Conservation (phyloP, 2,797 vertebrate species). For the Alfaro cultratus region DNA sequence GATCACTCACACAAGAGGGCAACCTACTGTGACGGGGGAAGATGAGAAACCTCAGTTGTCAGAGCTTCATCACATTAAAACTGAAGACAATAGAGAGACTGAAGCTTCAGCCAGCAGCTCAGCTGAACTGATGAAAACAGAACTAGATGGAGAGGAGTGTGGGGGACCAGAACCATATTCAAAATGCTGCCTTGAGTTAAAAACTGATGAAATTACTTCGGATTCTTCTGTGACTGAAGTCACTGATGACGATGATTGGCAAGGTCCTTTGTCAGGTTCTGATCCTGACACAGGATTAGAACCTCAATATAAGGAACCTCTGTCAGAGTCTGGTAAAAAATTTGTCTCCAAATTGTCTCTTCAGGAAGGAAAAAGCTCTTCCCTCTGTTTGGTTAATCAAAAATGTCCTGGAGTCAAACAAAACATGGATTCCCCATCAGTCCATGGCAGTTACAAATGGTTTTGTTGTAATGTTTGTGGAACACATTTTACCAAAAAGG, state of each 20-base stretch:
- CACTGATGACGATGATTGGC: slow-evolving; percentile 9
- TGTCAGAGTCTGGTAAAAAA: slow-evolving; percentile 6
- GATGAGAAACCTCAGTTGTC: slow-evolving; percentile 23
- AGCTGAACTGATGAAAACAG: background rate
- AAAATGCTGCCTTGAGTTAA: background rate
- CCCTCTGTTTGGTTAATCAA: background rate
- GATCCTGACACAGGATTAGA: slow-evolving; percentile 1
- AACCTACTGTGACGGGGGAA: background rate
- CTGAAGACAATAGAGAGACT: slow-evolving; percentile 8
- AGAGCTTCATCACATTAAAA: slow-evolving; percentile 14
- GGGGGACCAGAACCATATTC: slow-evolving; percentile 13
- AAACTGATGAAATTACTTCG: slow-evolving; percentile 1
- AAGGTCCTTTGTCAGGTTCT: slow-evolving; percentile 12
- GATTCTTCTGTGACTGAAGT: slow-evolving; percentile 15
- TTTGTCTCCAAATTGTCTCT: background rate
- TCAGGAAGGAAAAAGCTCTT: background rate
- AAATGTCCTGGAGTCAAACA: background rate
- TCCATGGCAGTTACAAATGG: background rate
- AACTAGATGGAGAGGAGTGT: slow-evolving; percentile 12
- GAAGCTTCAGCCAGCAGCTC: background rate
- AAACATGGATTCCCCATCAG: background rate
- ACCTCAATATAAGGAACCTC: background rate
- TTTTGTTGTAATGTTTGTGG: slow-evolving; percentile 6
- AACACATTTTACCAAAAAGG: background rate
- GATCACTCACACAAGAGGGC: slow-evolving; percentile 11